Evolutionary conservation across 2,797 vertebrate species (phyloP), one percentile per base, ranked within the genome.

Genomic region (Malacoraja senta): DNA sequence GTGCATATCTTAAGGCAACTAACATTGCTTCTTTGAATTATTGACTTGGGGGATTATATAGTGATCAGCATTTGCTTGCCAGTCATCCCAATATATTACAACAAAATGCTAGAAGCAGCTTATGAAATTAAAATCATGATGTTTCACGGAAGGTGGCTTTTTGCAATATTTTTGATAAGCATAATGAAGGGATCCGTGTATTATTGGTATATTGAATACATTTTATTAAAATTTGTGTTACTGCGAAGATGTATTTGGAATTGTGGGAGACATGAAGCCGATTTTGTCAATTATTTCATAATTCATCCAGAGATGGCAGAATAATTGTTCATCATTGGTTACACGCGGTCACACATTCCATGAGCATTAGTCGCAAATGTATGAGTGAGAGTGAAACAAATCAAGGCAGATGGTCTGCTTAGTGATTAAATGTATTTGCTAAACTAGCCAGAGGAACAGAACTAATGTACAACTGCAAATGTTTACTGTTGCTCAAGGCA

Each of bases 401-500:
- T 44, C 79, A 81, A 81, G 79, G 24, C 79, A 81, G 38, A 44
- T 81, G 79, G 79, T 81, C 7, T 44, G 44, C 38, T 44, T 44
- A 44, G 19, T 53, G 79, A 81, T 24, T 81, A 19, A 81, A 81
- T 81, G 79, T 81, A 44, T 44, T 81, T 81, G 9, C 35, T 80
- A 29, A 81, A 81, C 79, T 81, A 81, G 44, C 79, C 38, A 35
- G 79, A 81, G 79, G 79, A 81, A 17, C 44, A 81, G 38, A 81
- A 21, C 38, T 44, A 44, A 81, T 44, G 35, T 81, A 44, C 35
- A 53, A 81, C 35, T 81, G 35, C 38, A 81, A 81, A 81, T 24
- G 78, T 78, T 29, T 78, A 2, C 77, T n/a, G 32, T 80, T 80
- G 35, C 79, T 81, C 8, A 21, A 9, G 35, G 79, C 38, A 35